phyloP scores from a whole-genome alignment of 2,888 invertebrate species.

The Autographa pulchrina region DNA sequence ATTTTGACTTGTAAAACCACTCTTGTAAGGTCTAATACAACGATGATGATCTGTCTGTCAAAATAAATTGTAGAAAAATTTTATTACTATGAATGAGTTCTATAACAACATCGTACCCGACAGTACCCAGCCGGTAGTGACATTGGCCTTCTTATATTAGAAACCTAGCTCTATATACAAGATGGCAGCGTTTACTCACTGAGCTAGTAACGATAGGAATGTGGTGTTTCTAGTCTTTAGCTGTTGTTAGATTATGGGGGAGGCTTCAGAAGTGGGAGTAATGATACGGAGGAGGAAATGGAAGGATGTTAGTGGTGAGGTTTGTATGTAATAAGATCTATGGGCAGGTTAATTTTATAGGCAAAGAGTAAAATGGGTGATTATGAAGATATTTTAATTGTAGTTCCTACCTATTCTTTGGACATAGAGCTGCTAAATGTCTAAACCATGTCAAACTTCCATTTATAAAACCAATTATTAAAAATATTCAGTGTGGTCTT shows the following conservation, averaged over 20 bases:
- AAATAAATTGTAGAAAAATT: background rate
- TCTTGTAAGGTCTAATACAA: no score
- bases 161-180: slow-evolving; percentile 40
- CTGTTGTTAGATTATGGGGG: background rate
- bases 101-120: background rate
- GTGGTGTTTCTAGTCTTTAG: slow-evolving; percentile 25
- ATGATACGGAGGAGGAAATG: background rate
- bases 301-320: background rate
- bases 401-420: no score
- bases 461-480: no score
- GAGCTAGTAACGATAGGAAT: slow-evolving; percentile 21
- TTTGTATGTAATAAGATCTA: background rate
- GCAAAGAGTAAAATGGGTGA: no score
- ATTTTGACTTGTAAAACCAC: no score
- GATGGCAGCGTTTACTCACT: slow-evolving; percentile 8
- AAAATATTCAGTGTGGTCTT: no score
- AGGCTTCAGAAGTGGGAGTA: background rate
- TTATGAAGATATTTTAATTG: no score
- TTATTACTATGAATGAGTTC: background rate
- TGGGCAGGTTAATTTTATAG: no score
- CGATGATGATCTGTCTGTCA: no score
- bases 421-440: no score
- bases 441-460: no score
- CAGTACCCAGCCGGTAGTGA: slow-evolving; percentile 29
- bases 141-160: slow-evolving; percentile 48